Evolutionary conservation across 2,113 vertebrate species (phyloP).

Genomic region (Cryptotis parvus): DNA sequence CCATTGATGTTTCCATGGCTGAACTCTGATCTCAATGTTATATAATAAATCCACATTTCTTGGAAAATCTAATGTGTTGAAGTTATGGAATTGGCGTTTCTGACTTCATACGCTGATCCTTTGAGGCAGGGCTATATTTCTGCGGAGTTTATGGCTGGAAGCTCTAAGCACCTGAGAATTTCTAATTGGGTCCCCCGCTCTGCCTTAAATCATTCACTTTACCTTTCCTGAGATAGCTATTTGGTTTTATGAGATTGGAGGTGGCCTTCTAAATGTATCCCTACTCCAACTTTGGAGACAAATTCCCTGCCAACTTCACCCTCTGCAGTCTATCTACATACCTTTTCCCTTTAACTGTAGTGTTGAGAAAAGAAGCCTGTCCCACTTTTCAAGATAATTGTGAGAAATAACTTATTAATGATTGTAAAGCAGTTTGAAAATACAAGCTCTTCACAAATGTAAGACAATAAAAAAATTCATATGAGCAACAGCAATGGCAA

Average conservation of each 20-base stretch:
- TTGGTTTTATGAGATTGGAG: neutral
- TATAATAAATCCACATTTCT: neutral
- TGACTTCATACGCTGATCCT: neutral
- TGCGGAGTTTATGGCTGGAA: neutral
- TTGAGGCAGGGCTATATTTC: neutral
- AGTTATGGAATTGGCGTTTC: neutral
- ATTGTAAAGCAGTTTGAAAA: constrained; percentile 69
- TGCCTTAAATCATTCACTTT: neutral
- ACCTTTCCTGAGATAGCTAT: neutral
- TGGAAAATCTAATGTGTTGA: constrained; percentile 20
- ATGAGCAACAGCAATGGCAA: neutral
- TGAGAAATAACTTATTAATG: constrained; percentile 66
- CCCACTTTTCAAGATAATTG: constrained; percentile 57
- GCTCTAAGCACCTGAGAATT: neutral
- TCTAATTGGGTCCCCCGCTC: constrained; percentile 28
- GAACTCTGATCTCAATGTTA: constrained; percentile 35
- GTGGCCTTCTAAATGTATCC: neutral
- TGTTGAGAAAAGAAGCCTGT: constrained; percentile 17
- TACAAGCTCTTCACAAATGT: constrained; percentile 44
- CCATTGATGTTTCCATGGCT: neutral
- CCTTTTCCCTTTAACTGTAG: neutral
- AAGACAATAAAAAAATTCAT: constrained; percentile 57
- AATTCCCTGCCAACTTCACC: neutral
- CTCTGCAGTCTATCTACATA: neutral
- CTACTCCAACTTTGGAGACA: neutral